phyloP scores from a whole-genome alignment of 2,888 invertebrate species.

The Baccha elongata region DNA sequence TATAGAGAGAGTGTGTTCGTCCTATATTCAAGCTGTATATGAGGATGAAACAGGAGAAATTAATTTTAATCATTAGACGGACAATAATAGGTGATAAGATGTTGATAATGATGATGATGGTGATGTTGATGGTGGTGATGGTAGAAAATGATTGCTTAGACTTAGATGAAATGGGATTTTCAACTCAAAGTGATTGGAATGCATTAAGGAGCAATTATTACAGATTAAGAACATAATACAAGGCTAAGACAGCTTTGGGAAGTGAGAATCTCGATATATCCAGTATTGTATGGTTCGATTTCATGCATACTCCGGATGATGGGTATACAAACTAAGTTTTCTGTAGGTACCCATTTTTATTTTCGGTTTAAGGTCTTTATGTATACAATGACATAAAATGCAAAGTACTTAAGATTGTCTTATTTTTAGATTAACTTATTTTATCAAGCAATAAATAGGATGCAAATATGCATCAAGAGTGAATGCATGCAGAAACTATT shows the following conservation, averaged over 20 bases:
- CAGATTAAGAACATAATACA: constrained; percentile 11
- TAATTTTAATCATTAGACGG: constrained; percentile 66
- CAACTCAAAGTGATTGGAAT: neutral
- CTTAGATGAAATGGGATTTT: constrained; percentile 25
- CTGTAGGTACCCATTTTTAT: no score
- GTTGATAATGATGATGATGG: constrained; percentile 35
- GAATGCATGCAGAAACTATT: no score
- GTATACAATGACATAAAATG: no score
- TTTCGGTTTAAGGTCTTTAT: no score
- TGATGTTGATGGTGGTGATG: constrained; percentile 41
- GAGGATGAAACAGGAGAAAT: constrained; percentile 34
- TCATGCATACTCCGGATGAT: no score
- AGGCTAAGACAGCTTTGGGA: neutral
- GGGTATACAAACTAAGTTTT: no score
- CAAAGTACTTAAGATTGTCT: no score
- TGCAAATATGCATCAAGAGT: no score
- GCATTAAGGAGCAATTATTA: constrained; percentile 45
- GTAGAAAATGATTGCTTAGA: constrained; percentile 43
- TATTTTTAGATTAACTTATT: no score
- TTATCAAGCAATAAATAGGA: no score
- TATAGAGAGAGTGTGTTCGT: neutral
- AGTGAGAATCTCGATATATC: neutral
- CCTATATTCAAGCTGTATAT: neutral
- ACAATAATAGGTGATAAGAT: constrained; percentile 52
- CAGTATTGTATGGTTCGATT: no score